Evolutionary conservation across 2,888 invertebrate genomes (phyloP).

Genomic region (Cynaeus angustus): DNA sequence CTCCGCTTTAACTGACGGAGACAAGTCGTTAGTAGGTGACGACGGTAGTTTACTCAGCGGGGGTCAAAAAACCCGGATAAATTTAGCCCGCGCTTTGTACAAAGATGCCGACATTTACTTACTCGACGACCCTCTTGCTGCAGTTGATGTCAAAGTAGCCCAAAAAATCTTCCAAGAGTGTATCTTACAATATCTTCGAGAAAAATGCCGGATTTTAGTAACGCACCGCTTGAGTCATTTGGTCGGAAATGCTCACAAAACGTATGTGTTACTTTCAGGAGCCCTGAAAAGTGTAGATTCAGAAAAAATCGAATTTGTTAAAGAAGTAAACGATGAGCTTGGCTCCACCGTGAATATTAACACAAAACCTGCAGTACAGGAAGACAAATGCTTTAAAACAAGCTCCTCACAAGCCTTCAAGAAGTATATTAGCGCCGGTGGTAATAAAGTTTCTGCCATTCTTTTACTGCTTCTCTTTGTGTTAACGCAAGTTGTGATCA

Average conservation of each 20-base stretch:
- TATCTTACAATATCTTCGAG: slow-evolving; percentile 72
- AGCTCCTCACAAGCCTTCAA: not conserved
- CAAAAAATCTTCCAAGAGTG: slow-evolving; percentile 76
- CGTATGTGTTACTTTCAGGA: slow-evolving; percentile 74
- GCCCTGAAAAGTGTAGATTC: not conserved
- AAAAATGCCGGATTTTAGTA: slow-evolving; percentile 81
- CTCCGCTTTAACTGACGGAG: slow-evolving; percentile 84
- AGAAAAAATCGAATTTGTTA: slow-evolving; percentile 12
- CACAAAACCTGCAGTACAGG: not conserved
- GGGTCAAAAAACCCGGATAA: slow-evolving; percentile 85
- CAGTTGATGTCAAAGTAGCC: slow-evolving; percentile 81
- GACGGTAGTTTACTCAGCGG: slow-evolving; percentile 71
- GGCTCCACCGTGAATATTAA: not conserved
- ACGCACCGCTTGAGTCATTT: slow-evolving; percentile 82
- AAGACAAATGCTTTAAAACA: not conserved
- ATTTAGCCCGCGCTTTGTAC: slow-evolving; percentile 82
- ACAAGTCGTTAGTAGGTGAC: slow-evolving; percentile 82
- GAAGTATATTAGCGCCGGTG: slow-evolving; percentile 12
- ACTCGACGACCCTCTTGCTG: slow-evolving; percentile 60
- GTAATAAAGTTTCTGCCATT: slow-evolving; percentile 52
- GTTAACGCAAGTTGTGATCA: slow-evolving; percentile 80
- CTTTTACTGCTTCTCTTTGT: slow-evolving; percentile 73
- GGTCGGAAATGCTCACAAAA: slow-evolving; percentile 72
- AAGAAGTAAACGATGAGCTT: not conserved
- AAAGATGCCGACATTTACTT: slow-evolving; percentile 71